phyloP scores from a whole-genome alignment of 2,797 vertebrate genomes.

The Ambastaia sidthimunki region DNA sequence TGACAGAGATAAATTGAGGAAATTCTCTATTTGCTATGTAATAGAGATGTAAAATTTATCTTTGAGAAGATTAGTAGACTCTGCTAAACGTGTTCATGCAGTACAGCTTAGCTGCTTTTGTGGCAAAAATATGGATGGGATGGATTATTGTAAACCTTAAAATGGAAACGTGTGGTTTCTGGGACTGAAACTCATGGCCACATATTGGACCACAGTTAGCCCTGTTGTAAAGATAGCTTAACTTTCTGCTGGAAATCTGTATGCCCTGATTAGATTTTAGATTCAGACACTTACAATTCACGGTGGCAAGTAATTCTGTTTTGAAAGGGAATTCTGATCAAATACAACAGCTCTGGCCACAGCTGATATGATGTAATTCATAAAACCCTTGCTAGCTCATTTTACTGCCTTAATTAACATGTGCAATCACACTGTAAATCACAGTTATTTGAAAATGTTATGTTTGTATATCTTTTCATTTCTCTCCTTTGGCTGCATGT shows the following conservation, averaged over 20 bases:
- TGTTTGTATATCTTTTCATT: constrained; percentile 44
- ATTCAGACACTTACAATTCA: constrained; percentile 29
- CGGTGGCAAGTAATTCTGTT: constrained; percentile 39
- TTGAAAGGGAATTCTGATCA: constrained; percentile 23
- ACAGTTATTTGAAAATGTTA: constrained; percentile 28
- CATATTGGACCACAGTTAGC: constrained; percentile 34
- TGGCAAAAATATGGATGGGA: constrained; percentile 23
- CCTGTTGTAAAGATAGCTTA: constrained; percentile 35
- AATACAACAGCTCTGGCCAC: constrained; percentile 39
- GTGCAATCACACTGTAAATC: constrained; percentile 52
- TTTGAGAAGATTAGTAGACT: no score
- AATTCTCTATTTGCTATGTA: no score
- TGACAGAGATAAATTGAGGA: no score
- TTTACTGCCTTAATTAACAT: constrained; percentile 53
- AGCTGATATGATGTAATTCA: constrained; percentile 40
- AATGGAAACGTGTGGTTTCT: constrained; percentile 34
- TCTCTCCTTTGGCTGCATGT: constrained; percentile 34
- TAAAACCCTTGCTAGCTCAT: constrained; percentile 37
- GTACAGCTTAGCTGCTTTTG: constrained; percentile 23
- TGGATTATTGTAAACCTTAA: constrained; percentile 21
- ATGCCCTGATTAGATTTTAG: constrained; percentile 32
- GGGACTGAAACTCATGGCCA: constrained; percentile 23
- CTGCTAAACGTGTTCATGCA: constrained; percentile 1
- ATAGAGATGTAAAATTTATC: no score
- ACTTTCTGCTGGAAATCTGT: constrained; percentile 12